Conservation (phyloP, 2,888 invertebrate genomes). For the Patella depressa region DNA sequence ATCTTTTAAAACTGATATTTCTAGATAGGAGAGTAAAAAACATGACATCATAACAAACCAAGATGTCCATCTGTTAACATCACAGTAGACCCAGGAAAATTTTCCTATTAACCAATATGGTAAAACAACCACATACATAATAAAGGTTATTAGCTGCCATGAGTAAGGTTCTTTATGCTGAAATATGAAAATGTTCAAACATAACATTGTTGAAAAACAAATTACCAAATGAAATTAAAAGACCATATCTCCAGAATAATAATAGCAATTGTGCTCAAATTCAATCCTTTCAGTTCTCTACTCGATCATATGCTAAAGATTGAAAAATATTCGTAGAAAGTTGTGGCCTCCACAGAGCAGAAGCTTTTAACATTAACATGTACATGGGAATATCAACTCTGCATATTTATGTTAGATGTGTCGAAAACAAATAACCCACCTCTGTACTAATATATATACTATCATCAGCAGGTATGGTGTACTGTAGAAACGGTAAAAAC, state of each 20-base stretch:
- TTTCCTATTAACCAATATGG: constrained; percentile 56
- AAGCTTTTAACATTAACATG: too few relatives aligned
- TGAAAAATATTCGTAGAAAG: too few relatives aligned
- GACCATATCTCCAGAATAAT: too few relatives aligned
- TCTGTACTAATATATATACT: background rate
- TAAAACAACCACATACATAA: constrained; percentile 44
- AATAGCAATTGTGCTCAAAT: too few relatives aligned
- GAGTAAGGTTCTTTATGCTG: constrained; percentile 41
- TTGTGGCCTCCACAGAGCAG: too few relatives aligned
- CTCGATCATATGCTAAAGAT: too few relatives aligned
- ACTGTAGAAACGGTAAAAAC: constrained; percentile 58
- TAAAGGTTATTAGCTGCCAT: constrained; percentile 47
- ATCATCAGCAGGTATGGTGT: constrained; percentile 27
- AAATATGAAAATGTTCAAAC: constrained; percentile 15
- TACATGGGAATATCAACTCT: too few relatives aligned
- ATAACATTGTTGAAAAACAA: background rate
- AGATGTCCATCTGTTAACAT: constrained; percentile 55
- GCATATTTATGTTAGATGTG: too few relatives aligned
- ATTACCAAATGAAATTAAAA: too few relatives aligned
- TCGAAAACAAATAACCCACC: background rate
- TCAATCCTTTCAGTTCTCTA: too few relatives aligned
- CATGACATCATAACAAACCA: constrained; percentile 51
- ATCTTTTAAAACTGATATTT: constrained; percentile 40
- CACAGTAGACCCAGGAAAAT: constrained; percentile 53
- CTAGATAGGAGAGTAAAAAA: constrained; percentile 45